Conservation (phyloP, 1,140 invertebrate genomes). For the Penaeus indicus region DNA sequence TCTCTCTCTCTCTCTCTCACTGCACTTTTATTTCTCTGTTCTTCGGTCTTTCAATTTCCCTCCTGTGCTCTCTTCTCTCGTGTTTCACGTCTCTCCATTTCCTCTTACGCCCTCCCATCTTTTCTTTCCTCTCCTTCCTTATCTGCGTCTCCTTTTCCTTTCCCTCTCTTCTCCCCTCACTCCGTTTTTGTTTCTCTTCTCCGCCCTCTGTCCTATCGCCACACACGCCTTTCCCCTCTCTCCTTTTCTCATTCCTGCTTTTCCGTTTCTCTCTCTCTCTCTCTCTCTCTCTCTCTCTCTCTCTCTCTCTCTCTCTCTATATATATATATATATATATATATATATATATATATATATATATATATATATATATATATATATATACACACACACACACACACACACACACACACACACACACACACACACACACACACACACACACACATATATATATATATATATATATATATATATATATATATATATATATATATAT, state of each 20-base stretch:
- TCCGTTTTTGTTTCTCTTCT: background rate
- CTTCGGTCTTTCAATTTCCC: too few species aligned
- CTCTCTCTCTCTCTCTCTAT: too few species aligned
- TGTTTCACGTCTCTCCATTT: too few species aligned
- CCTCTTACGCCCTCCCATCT: too few species aligned
- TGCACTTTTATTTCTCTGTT: too few species aligned
- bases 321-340: background rate
- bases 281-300: too few species aligned
- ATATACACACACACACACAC: background rate
- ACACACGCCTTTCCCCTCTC: background rate
- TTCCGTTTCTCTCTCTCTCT: background rate
- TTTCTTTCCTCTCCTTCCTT: too few species aligned
- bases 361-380: slow-evolving; percentile 6
- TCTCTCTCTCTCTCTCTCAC: too few species aligned
- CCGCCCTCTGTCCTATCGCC: background rate
- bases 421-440: background rate
- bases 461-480: slow-evolving; percentile 26
- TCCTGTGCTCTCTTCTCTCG: too few species aligned
- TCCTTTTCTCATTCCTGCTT: background rate
- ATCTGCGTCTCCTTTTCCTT: too few species aligned
- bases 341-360: slow-evolving; percentile 26
- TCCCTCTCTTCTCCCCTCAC: background rate
- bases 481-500: slow-evolving; percentile 15
- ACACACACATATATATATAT: slow-evolving; percentile 11
- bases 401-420: background rate